phyloP scores from a whole-genome alignment of 2,888 invertebrate species.

The Microchrysa polita region DNA sequence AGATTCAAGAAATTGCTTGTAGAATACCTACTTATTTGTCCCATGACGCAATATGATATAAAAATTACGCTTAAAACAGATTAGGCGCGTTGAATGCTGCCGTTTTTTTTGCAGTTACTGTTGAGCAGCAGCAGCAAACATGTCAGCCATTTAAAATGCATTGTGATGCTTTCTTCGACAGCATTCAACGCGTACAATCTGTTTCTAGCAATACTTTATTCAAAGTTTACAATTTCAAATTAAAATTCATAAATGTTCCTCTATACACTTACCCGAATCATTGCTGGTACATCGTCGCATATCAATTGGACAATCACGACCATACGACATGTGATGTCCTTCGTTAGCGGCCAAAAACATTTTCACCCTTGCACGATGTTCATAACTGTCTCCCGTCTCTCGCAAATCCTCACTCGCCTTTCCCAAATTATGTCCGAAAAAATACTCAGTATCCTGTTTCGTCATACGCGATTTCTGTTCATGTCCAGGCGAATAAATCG shows the following conservation, averaged over 20 bases:
- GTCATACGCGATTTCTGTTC: conserved; percentile 26
- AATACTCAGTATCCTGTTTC: conserved; percentile 4
- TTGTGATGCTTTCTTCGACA: too few relatives aligned
- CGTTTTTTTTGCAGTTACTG: too few relatives aligned
- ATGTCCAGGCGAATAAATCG: conserved; percentile 30
- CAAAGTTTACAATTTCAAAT: too few relatives aligned
- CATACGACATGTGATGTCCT: conserved; percentile 47
- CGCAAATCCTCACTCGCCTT: background rate
- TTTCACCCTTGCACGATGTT: conserved; percentile 44
- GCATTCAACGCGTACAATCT: too few relatives aligned
- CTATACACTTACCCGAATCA: conserved; percentile 60
- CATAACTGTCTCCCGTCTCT: conserved; percentile 23
- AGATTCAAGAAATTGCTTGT: too few relatives aligned
- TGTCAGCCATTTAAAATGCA: too few relatives aligned
- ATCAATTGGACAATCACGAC: conserved; percentile 59
- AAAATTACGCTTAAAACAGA: too few relatives aligned
- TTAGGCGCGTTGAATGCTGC: too few relatives aligned
- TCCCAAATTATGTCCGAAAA: background rate
- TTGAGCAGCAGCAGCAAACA: too few relatives aligned
- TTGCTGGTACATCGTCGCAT: conserved; percentile 64
- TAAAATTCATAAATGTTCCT: background rate
- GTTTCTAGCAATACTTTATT: too few relatives aligned
- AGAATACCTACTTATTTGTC: too few relatives aligned
- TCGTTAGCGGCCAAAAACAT: conserved; percentile 45
- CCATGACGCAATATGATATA: too few relatives aligned